Evolutionary conservation across 2,113 vertebrate species (phyloP).

Genomic region (Megaceryle maxima): DNA sequence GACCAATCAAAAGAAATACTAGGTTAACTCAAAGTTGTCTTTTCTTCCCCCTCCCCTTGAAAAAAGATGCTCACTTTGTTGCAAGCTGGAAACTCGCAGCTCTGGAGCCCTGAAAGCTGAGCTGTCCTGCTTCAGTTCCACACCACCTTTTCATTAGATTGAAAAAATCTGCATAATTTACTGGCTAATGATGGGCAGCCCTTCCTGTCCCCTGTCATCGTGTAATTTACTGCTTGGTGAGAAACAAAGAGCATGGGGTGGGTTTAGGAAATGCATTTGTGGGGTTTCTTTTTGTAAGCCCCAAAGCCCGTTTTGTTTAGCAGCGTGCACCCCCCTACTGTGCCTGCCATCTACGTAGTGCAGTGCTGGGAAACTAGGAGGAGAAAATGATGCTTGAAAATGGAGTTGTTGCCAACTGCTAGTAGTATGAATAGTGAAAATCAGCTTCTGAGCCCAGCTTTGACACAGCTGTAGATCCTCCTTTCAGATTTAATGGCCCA

Average conservation of each 20-base stretch:
- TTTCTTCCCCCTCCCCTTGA: background rate
- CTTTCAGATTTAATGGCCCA: slow-evolving; percentile 34
- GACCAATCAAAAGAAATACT: background rate
- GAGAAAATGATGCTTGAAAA: background rate
- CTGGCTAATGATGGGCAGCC: background rate
- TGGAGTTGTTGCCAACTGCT: background rate
- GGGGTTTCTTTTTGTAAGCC: background rate
- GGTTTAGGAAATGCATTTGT: background rate
- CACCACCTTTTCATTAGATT: background rate
- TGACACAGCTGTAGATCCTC: slow-evolving; percentile 14
- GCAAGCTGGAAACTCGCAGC: background rate
- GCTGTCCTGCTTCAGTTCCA: background rate
- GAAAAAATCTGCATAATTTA: background rate
- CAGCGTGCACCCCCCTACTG: background rate
- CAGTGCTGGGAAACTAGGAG: background rate
- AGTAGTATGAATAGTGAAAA: background rate
- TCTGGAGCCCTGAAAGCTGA: background rate
- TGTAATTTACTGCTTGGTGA: background rate
- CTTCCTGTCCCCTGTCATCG: background rate
- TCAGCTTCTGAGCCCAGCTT: background rate
- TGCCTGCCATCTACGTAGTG: background rate
- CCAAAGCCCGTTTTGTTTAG: background rate
- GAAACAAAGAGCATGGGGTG: background rate
- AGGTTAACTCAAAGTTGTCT: background rate
- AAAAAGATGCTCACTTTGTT: background rate